Percentiles rank a stretch among this genome's conserved stretches.
phyloP scores from a whole-genome alignment of 1,140 invertebrate genomes.

The Drosophila subpulchrella region DNA sequence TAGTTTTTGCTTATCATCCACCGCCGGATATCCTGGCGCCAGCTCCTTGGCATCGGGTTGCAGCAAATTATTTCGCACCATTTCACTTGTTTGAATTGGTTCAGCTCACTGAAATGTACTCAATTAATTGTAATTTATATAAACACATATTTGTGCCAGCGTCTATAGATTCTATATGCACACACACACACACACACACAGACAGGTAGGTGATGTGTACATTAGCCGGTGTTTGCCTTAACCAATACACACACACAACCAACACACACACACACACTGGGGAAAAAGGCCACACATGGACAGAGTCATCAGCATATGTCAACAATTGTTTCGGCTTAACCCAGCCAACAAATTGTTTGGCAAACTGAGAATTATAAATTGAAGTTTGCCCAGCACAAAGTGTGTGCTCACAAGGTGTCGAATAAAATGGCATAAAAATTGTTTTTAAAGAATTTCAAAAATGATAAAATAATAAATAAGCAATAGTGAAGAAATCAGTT shows the following conservation, averaged over 20 bases:
- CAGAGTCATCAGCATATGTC: slow-evolving; percentile 56
- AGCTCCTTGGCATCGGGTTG: slow-evolving; percentile 23
- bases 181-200: too few relatives aligned
- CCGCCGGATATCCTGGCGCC: slow-evolving; percentile 33
- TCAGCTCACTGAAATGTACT: slow-evolving; percentile 44
- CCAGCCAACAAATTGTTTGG: slow-evolving; percentile 31
- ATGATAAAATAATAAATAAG: background rate
- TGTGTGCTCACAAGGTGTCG: background rate
- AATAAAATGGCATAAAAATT: background rate
- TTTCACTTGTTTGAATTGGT: slow-evolving; percentile 59
- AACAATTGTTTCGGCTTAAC: slow-evolving; percentile 38
- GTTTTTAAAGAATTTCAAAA: background rate
- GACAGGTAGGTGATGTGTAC: background rate
- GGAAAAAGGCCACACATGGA: slow-evolving; percentile 12
- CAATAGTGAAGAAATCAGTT: background rate
- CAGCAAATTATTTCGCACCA: slow-evolving; percentile 70
- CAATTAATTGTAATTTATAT: slow-evolving; percentile 78
- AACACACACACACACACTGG: background rate
- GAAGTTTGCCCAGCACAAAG: background rate
- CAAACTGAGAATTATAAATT: slow-evolving; percentile 9
- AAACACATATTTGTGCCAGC: slow-evolving; percentile 19
- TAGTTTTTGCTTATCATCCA: slow-evolving; percentile 49
- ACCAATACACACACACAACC: slow-evolving; percentile 1
- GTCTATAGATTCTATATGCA: slow-evolving; percentile 8
- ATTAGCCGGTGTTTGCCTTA: slow-evolving; percentile 15